These are phyloP conservation scores for Anthopleura sola DNA, from an alignment of 64 coral and sea anemone genomes.

Conservation along the genomic window DNA sequence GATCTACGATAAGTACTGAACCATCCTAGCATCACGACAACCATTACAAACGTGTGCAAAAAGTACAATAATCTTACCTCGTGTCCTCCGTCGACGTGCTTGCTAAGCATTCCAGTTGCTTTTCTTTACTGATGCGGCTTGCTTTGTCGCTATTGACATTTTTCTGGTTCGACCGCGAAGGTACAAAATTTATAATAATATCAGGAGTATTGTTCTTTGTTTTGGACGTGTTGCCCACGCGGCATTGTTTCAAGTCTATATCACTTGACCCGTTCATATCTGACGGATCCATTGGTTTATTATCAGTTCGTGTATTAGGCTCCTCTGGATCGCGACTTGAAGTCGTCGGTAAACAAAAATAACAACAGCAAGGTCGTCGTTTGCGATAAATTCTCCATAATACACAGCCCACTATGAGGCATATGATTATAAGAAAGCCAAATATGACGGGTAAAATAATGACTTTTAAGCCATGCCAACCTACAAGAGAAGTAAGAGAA, in stretches of 20 bases:
- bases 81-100: slow-evolving; percentile 2
- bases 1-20: neutral
- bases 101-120: neutral
- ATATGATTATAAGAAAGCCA: slow-evolving; percentile 38
- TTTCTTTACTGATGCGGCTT: slow-evolving; percentile 29
- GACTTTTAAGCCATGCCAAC: slow-evolving; percentile 37
- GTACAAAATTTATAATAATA: slow-evolving; percentile 85
- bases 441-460: slow-evolving; percentile 60
- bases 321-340: slow-evolving; percentile 21
- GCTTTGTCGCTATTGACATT: slow-evolving; percentile 51
- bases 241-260: slow-evolving; percentile 8
- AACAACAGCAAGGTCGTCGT: slow-evolving; percentile 28
- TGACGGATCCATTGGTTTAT: neutral
- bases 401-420: slow-evolving; percentile 62
- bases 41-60: neutral
- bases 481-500: neutral
- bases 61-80: slow-evolving; percentile 9
- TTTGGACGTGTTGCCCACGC: neutral
- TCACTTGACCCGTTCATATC: slow-evolving; percentile 4
- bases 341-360: neutral
- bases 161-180: slow-evolving; percentile 45
- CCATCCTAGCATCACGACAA: neutral
- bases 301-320: slow-evolving; percentile 15
- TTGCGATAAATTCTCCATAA: slow-evolving; percentile 76
- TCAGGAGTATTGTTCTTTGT: slow-evolving; percentile 40